Conservation (phyloP, 2,797 vertebrate genomes). For the Poeciliopsis infans region DNA sequence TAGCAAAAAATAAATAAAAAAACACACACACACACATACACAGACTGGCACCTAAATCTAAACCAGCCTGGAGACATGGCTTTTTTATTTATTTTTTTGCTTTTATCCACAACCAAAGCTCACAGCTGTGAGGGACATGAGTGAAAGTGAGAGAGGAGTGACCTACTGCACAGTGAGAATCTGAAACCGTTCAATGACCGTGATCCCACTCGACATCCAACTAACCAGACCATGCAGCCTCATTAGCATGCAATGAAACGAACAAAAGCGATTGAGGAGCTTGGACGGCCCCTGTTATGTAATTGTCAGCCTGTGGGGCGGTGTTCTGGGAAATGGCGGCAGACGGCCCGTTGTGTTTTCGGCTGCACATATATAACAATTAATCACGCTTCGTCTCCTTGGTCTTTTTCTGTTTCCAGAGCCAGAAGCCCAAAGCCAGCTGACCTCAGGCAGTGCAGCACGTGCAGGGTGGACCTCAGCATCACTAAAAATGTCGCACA, state of each 20-base stretch:
- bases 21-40: conserved; percentile 22
- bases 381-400: conserved; percentile 74
- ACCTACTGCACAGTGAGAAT: conserved; percentile 31
- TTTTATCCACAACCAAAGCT: conserved; percentile 31
- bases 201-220: conserved; percentile 53
- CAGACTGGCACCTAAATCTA: conserved; percentile 38
- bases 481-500: conserved; percentile 76
- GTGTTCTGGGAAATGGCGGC: conserved; percentile 64
- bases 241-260: conserved; percentile 30
- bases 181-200: conserved; percentile 21
- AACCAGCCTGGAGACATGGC: conserved; percentile 40
- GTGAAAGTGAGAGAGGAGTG: conserved; percentile 19
- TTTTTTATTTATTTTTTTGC: conserved; percentile 5
- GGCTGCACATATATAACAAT: conserved; percentile 67
- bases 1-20: conserved; percentile 27
- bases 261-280: conserved; percentile 67
- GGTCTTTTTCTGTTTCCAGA: conserved; percentile 70
- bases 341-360: conserved; percentile 71
- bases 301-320: conserved; percentile 63
- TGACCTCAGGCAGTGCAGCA: conserved; percentile 64
- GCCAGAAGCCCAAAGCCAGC: conserved; percentile 56
- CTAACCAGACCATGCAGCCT: conserved; percentile 28
- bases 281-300: conserved; percentile 66
- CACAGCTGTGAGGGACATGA: conserved; percentile 34
- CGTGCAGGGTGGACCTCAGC: conserved; percentile 67